Evolutionary conservation across 2,888 invertebrate species (phyloP).

Genomic region (Myathropa florea): DNA sequence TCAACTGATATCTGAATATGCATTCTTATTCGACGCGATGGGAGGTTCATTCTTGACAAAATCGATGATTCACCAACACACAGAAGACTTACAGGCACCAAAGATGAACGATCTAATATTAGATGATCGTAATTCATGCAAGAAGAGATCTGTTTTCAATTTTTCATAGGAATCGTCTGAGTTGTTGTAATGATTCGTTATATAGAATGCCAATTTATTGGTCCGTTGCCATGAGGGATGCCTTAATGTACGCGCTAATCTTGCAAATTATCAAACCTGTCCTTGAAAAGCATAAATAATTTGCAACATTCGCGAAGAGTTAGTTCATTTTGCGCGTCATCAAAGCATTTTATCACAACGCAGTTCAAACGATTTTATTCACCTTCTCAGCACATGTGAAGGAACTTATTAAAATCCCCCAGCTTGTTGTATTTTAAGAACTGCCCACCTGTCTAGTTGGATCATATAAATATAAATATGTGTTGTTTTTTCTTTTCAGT

Average conservation of each 20-base stretch:
- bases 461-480: neutral
- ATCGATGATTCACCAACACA: no score
- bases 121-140: no score
- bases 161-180: no score
- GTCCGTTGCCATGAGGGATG: neutral
- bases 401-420: neutral
- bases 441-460: neutral
- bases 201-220: neutral
- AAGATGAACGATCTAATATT: no score
- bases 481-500: conserved; percentile 22
- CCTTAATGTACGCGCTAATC: neutral
- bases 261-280: neutral
- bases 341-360: neutral
- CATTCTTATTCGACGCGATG: no score
- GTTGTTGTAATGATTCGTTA: neutral
- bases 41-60: no score
- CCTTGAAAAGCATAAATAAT: neutral
- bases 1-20: no score
- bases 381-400: neutral
- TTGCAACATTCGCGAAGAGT: neutral
- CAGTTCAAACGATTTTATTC: neutral
- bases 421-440: neutral
- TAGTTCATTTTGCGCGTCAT: neutral
- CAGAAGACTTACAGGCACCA: no score
- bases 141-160: no score